These are phyloP conservation scores for Cephus cinctus DNA, from an alignment of 1,140 invertebrate species.

Conservation along the genomic window DNA sequence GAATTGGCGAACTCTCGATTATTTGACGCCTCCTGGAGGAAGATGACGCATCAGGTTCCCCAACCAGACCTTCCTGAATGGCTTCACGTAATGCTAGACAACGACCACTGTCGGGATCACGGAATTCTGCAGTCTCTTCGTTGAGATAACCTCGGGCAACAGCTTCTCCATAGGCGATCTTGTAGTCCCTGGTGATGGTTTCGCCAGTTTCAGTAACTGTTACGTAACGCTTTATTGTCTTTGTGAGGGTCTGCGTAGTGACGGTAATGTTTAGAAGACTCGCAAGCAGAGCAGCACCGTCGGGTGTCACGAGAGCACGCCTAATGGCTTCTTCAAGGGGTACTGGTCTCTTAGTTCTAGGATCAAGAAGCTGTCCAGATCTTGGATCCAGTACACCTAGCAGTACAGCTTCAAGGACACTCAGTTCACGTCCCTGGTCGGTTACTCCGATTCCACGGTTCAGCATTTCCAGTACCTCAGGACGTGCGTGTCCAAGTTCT, in stretches of 20 bases:
- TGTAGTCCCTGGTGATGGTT: conserved; percentile 59
- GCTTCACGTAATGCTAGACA: conserved; percentile 81
- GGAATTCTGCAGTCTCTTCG: conserved; percentile 74
- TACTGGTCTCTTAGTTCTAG: conserved; percentile 71
- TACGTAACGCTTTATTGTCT: conserved; percentile 76
- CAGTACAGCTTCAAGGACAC: conserved; percentile 82
- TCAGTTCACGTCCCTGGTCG: conserved; percentile 73
- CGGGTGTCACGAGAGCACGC: conserved; percentile 77
- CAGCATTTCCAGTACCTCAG: conserved; percentile 82
- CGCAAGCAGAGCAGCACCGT: conserved; percentile 81
- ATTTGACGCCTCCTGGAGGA: conserved; percentile 28
- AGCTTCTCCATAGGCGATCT: conserved; percentile 76
- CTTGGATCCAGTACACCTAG: conserved; percentile 81
- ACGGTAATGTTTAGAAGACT: conserved; percentile 82
- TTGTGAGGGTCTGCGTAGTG: conserved; percentile 80
- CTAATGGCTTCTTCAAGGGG: conserved; percentile 84
- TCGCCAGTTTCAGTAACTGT: conserved; percentile 68
- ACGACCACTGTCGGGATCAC: conserved; percentile 73
- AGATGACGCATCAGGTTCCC: conserved; percentile 56
- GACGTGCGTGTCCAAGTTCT: conserved; percentile 65
- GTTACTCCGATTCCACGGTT: conserved; percentile 78
- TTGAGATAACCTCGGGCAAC: conserved; percentile 78
- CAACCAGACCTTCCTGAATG: conserved; percentile 68
- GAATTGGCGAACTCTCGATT: conserved; percentile 31
- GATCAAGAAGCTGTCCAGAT: conserved; percentile 82